Evolutionary conservation across 2,113 vertebrate genomes (phyloP).

Genomic region (Castor canadensis): DNA sequence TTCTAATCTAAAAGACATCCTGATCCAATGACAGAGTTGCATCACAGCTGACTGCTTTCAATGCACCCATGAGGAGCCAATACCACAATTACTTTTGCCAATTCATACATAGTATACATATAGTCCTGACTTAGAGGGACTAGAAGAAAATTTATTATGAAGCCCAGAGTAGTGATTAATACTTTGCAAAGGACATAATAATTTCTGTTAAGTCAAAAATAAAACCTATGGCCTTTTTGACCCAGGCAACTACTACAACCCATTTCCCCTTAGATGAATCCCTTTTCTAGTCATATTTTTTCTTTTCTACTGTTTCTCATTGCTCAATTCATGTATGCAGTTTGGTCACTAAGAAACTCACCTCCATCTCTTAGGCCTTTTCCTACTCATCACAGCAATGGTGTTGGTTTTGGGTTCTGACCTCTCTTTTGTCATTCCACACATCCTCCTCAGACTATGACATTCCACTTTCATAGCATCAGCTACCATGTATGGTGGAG

Average conservation of each 20-base stretch:
- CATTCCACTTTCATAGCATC: background rate
- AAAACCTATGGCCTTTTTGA: background rate
- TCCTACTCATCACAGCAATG: background rate
- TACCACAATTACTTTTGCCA: background rate
- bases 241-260: background rate
- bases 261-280: background rate
- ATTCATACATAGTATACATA: background rate
- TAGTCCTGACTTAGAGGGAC: background rate
- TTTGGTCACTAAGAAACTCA: background rate
- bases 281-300: background rate
- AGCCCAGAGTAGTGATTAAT: background rate
- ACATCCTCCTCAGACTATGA: background rate
- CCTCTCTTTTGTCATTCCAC: background rate
- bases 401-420: background rate
- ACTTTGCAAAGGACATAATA: background rate
- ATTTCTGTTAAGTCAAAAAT: background rate
- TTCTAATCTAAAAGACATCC: background rate
- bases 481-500: background rate
- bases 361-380: background rate
- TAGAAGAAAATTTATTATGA: background rate
- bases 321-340: background rate
- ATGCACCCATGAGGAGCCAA: background rate
- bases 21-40: constrained; percentile 17
- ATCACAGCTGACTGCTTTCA: background rate
- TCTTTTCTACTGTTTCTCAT: background rate